Conservation (phyloP, 92 coral and sea anemone species). For the Pocillopora grandis region DNA sequence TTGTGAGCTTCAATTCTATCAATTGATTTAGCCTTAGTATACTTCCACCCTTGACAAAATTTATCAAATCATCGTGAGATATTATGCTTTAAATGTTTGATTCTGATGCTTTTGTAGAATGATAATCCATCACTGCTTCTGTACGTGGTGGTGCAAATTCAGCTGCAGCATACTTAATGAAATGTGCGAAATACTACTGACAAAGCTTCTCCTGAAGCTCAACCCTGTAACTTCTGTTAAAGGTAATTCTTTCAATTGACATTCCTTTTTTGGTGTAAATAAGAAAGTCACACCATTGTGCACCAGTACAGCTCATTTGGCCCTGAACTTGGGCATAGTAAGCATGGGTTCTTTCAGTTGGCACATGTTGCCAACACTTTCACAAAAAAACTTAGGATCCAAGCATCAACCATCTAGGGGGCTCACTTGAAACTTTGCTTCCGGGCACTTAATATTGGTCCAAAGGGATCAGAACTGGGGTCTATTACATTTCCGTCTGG, state of each 20-base stretch:
- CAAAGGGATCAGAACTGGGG: constrained; percentile 52
- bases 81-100: constrained; percentile 7
- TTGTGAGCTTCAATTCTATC: constrained; percentile 2
- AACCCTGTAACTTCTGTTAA: constrained; percentile 43
- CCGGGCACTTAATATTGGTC: constrained; percentile 67
- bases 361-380: constrained; percentile 44
- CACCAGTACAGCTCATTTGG: constrained; percentile 27
- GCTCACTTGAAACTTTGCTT: constrained; percentile 61
- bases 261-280: constrained; percentile 48
- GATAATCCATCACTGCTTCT: constrained; percentile 10
- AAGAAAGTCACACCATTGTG: constrained; percentile 59
- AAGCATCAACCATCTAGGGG: constrained; percentile 74
- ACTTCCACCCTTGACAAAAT: neutral
- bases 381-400: constrained; percentile 42
- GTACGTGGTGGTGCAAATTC: constrained; percentile 7
- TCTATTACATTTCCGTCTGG: constrained; percentile 66
- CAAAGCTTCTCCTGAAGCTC: constrained; percentile 33
- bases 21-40: neutral
- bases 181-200: constrained; percentile 25
- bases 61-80: constrained; percentile 3
- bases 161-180: no score
- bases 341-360: constrained; percentile 46
- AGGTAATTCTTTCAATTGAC: constrained; percentile 8
- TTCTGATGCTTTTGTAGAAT: constrained; percentile 16
- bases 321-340: constrained; percentile 47